A percentile compares a stretch with the other conserved stretches of the same genome.
phyloP scores from a whole-genome alignment of 2,113 vertebrate genomes.

The Mastomys natalensis region DNA sequence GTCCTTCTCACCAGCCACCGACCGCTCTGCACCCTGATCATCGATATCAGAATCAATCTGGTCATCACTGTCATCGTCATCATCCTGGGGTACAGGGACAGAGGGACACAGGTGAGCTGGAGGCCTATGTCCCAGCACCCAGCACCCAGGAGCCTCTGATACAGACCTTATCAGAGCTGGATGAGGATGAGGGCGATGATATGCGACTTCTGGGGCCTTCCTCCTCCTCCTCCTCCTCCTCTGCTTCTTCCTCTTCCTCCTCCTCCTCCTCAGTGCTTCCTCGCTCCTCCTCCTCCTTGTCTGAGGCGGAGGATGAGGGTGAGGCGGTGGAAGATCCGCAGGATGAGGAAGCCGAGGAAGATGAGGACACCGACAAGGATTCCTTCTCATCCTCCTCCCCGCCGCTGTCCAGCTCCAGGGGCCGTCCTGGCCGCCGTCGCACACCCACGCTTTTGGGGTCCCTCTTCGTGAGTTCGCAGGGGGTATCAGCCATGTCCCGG shows the following conservation, averaged over 20 bases:
- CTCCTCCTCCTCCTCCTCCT: conserved; percentile 75
- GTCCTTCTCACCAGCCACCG: conserved; percentile 90
- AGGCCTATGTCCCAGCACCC: accelerated
- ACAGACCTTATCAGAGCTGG: conserved; percentile 64
- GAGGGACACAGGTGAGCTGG: accelerated
- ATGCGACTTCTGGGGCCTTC: conserved; percentile 56
- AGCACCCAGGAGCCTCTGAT: neutral
- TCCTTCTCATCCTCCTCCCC: conserved; percentile 96
- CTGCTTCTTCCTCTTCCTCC: conserved; percentile 68
- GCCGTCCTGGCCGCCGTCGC: conserved; percentile 91
- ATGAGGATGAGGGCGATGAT: conserved; percentile 54
- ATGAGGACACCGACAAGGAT: conserved; percentile 89
- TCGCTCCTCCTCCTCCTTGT: conserved; percentile 88
- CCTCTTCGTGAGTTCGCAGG: conserved; percentile 91
- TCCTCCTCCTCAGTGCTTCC: conserved; percentile 84
- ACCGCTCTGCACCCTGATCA: conserved; percentile 80
- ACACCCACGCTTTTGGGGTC: conserved; percentile 88
- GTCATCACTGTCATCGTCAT: conserved; percentile 69
- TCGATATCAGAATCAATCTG: conserved; percentile 77
- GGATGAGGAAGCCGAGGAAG: conserved; percentile 91
- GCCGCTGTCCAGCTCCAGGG: conserved; percentile 96
- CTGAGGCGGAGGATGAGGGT: conserved; percentile 89
- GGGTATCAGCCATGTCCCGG: conserved; percentile 86
- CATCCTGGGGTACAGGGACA: neutral
- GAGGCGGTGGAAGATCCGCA: conserved; percentile 89